phyloP scores from a whole-genome alignment of 2,797 vertebrate genomes.

The Rhinogobio ventralis region DNA sequence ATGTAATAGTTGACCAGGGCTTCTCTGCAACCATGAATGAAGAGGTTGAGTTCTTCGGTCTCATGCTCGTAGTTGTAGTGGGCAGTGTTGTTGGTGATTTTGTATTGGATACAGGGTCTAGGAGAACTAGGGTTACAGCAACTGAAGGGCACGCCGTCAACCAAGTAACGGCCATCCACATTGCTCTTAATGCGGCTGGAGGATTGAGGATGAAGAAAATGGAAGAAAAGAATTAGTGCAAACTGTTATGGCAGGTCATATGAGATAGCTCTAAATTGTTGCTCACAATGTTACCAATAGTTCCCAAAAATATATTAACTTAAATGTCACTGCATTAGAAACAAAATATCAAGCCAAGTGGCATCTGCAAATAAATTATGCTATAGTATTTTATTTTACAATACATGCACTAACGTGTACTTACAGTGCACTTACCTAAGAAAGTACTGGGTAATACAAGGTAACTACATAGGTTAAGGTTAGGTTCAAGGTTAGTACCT shows the following conservation, averaged over 20 bases:
- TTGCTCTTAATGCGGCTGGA: constrained; percentile 84
- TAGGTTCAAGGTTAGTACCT: not conserved
- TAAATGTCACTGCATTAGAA: too few relatives aligned
- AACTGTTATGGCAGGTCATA: not conserved
- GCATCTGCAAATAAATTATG: not conserved
- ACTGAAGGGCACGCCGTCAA: constrained; percentile 85
- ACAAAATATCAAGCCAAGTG: not conserved
- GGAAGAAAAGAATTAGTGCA: not conserved
- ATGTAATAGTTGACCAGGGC: constrained; percentile 81
- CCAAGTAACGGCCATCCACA: constrained; percentile 82
- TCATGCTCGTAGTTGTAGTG: constrained; percentile 84
- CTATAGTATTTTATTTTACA: not conserved
- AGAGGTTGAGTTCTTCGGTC: constrained; percentile 85
- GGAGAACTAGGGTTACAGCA: constrained; percentile 86
- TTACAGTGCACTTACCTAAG: too few relatives aligned
- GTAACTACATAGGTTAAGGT: not conserved
- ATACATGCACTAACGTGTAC: too few relatives aligned
- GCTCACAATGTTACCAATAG: not conserved
- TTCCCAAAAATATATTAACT: not conserved
- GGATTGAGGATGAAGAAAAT: not conserved
- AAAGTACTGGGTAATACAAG: too few relatives aligned
- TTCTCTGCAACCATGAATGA: constrained; percentile 81
- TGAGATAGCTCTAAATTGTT: not conserved
- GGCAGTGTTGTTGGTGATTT: constrained; percentile 84
- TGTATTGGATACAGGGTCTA: constrained; percentile 83